Base-by-base conservation (phyloP, 2,797 vertebrate species). In the Sciurus vulgaris region DNA sequence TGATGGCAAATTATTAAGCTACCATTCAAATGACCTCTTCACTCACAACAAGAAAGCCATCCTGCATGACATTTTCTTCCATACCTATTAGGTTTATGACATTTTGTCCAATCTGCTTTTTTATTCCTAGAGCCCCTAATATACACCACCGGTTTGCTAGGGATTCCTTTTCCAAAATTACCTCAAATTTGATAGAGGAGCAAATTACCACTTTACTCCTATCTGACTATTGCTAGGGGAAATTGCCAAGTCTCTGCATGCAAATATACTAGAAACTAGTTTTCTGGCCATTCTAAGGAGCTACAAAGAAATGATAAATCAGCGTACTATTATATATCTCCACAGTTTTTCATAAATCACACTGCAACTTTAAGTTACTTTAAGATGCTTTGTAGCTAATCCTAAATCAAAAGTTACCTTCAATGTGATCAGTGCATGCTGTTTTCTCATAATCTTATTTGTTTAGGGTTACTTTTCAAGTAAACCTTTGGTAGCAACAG, bases 141-240 rank as follows among this genome's bases (percentile, higher is more conserved):
- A 81, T 18, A 72, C 78, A 69, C 44, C 49, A 84, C 17, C 35
- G 85, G 49, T 91, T 83, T 95, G n/a, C 70, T 59, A 93, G 67
- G 30, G 59, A 86, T 77, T 90, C 51, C 54, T 90, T 96, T 93
- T 70, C 61, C 41, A 91, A 86, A 91, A 86, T 61, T 72, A 86
- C 28, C 59, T 84, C 79, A 91, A 89, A 72, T 95, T 84, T 95
- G 93, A 97, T 76, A 47, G 47, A 95, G 92, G 89, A 88, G 35
- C 38, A 78, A 88, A 94, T 96, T 86, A 77, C 33, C 74, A 35
- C 51, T 92, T 96, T 92, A n/a, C 44, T 92, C 51, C 65, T 94
- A 5, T n/a, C 54, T 91, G 24, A 44, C 47, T 87, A 51, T 61
- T 74, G 74, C 49, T 86, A 95, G 30, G 69, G 91, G 26, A 86